Evolutionary conservation across 1,140 invertebrate species (phyloP), one percentile per base, ranked within the genome.

Genomic region (Hydropsyche tenuis): DNA sequence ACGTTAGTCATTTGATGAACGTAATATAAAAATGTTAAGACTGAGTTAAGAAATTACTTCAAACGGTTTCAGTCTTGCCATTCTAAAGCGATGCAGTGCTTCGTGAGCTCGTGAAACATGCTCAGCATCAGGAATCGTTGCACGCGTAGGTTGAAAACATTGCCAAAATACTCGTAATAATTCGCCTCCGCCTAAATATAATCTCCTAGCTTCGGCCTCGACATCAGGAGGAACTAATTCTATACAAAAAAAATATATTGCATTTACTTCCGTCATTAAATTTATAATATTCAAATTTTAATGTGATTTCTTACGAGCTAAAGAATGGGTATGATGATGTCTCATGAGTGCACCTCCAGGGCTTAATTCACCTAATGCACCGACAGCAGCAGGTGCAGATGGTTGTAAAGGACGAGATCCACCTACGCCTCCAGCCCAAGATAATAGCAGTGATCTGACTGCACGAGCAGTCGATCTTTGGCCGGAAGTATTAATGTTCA

Each of bases 281-380:
- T 6, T 56, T 56, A 37, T 37, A 4, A 37, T 4, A 9, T 37
- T 4, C 30, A 37, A 37, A 37, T 9, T 4, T 37, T 4, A 69
- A 27, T 66, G 74, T 63, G 16, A 23, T 68, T 79, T 88, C 90
- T 90, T 87, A 94, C 94, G 91, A 69, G 90, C 88, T 85, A 91
- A 87, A 81, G 90, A 89, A 80, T 92, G 89, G 79, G 92, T 90
- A 77, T 91, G 89, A 80, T 93, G 93, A 16, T 93, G 91, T 78
- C 95, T 90, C 95, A 98, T 97, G 9, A 98, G 87, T 42, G 90
- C 89, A 25, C 96, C 96, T 69, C 96, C 96, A n/a, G 96, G 95
- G 79, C 94, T 95, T 16, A 98, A 85, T 85, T 97, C 95, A 25
- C 94, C 93, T 3, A 97, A 81, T 66, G 93, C 93, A 76, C 89